These are phyloP conservation scores for Cairina moschata DNA, from an alignment of 2,113 vertebrate species.

Conservation along the genomic window DNA sequence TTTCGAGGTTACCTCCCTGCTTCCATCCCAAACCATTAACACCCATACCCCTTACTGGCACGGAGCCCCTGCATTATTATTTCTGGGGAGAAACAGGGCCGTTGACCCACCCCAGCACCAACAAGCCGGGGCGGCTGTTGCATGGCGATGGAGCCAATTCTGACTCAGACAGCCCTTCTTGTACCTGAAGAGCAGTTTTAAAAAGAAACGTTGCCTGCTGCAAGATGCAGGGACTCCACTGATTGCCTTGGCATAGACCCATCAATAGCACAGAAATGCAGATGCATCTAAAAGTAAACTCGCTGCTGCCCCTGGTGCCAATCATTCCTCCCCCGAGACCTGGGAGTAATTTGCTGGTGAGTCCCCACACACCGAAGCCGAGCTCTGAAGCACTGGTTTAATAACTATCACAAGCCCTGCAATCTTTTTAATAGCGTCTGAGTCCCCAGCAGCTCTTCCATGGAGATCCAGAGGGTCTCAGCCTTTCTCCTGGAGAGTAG, in stretches of 20 bases:
- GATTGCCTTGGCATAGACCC: not conserved
- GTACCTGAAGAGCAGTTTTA: not conserved
- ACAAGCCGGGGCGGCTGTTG: rapidly evolving
- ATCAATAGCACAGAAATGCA: not conserved
- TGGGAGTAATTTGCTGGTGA: not conserved
- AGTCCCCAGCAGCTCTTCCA: not conserved
- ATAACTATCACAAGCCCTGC: conserved; percentile 33
- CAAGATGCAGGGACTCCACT: not conserved
- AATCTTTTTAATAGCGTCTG: conserved; percentile 51
- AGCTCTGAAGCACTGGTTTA: not conserved
- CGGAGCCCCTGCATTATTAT: no score
- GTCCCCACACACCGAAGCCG: not conserved
- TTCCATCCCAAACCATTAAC: not conserved
- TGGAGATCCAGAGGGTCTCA: not conserved
- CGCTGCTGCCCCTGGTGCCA: not conserved
- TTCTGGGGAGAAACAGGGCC: not conserved
- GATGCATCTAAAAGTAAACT: not conserved
- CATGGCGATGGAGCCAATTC: rapidly evolving
- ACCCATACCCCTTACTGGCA: rapidly evolving
- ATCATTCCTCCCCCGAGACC: not conserved
- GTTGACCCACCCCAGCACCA: not conserved
- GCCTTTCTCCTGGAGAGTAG: not conserved
- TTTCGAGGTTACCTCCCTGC: not conserved
- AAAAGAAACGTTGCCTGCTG: not conserved
- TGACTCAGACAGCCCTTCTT: not conserved